Conservation (phyloP, 2,113 vertebrate species). For the Dascyllus trimaculatus region DNA sequence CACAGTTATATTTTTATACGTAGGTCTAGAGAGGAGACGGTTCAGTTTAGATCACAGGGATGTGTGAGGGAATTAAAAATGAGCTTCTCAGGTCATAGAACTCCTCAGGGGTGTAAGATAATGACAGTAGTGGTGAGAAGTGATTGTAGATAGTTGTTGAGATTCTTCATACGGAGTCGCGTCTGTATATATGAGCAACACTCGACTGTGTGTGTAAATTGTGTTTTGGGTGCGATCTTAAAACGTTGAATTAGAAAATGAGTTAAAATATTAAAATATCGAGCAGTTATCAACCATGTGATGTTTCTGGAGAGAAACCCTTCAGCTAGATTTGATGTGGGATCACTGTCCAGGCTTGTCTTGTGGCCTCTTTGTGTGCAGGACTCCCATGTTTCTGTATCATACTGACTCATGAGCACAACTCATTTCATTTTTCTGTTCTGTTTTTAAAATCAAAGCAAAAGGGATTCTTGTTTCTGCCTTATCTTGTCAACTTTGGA, state of each 20-base stretch:
- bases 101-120: slow-evolving; percentile 76
- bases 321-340: not conserved
- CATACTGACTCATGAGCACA: slow-evolving; percentile 27
- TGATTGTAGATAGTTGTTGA: slow-evolving; percentile 22
- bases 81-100: slow-evolving; percentile 73
- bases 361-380: too few relatives aligned
- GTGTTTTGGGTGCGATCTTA: too few relatives aligned
- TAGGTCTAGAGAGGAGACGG: slow-evolving; percentile 17
- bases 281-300: not conserved
- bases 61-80: slow-evolving; percentile 29
- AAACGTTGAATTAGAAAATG: too few relatives aligned
- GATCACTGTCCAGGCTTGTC: too few relatives aligned
- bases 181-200: slow-evolving; percentile 31
- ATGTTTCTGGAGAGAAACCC: not conserved
- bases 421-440: not conserved
- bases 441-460: slow-evolving; percentile 42
- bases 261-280: not conserved
- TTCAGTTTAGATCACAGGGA: slow-evolving; percentile 11
- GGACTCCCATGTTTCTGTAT: not conserved
- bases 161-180: not conserved
- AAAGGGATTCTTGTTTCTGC: slow-evolving; percentile 41
- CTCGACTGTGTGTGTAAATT: not conserved
- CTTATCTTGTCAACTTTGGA: not conserved
- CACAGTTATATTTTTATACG: slow-evolving; percentile 63
- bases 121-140: slow-evolving; percentile 18